Conservation (phyloP, 2,113 vertebrate species). For the Protobothrops flavoviridis region DNA sequence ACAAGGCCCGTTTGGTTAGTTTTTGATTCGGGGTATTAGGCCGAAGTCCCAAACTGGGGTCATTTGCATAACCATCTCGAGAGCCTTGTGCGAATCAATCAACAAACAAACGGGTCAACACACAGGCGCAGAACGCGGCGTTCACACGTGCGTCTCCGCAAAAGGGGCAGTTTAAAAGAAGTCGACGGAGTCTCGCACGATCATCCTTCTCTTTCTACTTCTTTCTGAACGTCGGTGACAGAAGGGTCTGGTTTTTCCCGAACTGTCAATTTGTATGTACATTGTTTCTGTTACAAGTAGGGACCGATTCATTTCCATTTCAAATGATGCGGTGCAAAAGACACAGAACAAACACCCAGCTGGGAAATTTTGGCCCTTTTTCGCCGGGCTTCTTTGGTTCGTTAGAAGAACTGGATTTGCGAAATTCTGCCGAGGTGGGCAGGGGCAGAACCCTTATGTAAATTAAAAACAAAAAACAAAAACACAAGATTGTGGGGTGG, state of each 20-base stretch:
- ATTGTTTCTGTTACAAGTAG: constrained; percentile 36
- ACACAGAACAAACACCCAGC: not conserved
- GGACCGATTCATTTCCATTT: constrained; percentile 66
- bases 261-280: not conserved
- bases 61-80: not conserved
- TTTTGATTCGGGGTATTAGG: not conserved
- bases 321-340: constrained; percentile 60
- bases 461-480: not conserved
- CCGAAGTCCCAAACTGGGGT: not conserved
- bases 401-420: constrained; percentile 38
- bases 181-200: too few relatives aligned
- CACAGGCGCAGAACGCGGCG: not conserved
- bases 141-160: not conserved
- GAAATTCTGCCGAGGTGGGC: not conserved
- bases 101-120: not conserved
- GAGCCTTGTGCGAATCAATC: not conserved
- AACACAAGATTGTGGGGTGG: not conserved
- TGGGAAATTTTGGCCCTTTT: constrained; percentile 24
- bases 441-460: not conserved
- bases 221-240: constrained; percentile 62
- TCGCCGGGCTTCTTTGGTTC: not conserved
- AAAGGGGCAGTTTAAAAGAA: not conserved
- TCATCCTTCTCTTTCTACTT: constrained; percentile 54
- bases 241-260: constrained; percentile 39
- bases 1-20: not conserved